Percentiles rank a stretch among this genome's conserved stretches.
phyloP scores from a whole-genome alignment of 2,113 vertebrate genomes.

The Piaya cayana region DNA sequence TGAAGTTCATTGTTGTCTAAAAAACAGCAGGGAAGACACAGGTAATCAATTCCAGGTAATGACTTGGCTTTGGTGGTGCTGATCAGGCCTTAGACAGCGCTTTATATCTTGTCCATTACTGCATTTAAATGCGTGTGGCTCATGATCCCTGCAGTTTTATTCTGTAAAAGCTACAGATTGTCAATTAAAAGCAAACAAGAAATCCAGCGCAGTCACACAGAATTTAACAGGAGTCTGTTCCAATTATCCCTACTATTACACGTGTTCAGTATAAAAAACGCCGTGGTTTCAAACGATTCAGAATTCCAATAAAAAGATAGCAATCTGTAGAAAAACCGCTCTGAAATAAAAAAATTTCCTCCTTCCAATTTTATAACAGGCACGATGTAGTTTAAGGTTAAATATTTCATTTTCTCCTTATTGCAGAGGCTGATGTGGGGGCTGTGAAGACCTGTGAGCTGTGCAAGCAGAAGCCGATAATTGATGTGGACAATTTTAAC shows the following conservation, averaged over 20 bases:
- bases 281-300: background rate
- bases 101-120: background rate
- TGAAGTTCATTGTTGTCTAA: background rate
- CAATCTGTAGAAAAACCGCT: background rate
- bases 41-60: background rate
- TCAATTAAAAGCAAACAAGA: background rate
- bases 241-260: background rate
- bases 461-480: slow-evolving; percentile 60
- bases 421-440: slow-evolving; percentile 60
- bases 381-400: background rate
- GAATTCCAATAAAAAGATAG: slow-evolving; percentile 5
- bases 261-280: background rate
- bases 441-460: slow-evolving; percentile 68
- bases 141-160: background rate
- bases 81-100: background rate
- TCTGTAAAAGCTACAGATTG: background rate
- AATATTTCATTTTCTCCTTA: background rate
- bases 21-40: background rate
- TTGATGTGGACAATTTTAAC: slow-evolving; percentile 47
- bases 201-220: background rate
- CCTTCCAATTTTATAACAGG: background rate
- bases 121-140: background rate
- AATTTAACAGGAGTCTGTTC: background rate
- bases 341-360: background rate
- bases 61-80: background rate